Evolutionary conservation across 2,113 vertebrate genomes (phyloP).

Genomic region (Cinclus mexicanus): DNA sequence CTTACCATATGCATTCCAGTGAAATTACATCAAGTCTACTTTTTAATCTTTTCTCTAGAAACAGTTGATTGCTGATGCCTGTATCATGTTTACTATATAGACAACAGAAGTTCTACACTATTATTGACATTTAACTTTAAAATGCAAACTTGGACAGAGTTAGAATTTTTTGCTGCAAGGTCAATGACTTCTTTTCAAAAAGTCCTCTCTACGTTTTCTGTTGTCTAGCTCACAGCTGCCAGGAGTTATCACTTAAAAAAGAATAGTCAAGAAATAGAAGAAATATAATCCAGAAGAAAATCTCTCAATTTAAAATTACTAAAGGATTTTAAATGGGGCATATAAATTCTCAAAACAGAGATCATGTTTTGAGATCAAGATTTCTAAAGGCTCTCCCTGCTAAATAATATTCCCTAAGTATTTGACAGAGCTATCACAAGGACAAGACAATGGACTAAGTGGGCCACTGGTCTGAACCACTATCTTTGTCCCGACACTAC

Average conservation of each 20-base stretch:
- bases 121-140: neutral
- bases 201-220: neutral
- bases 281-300: neutral
- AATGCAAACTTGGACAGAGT: neutral
- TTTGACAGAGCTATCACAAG: neutral
- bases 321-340: neutral
- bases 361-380: neutral
- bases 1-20: neutral
- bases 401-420: neutral
- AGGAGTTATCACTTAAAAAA: neutral
- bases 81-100: neutral
- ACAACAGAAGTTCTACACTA: neutral
- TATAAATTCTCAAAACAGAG: neutral
- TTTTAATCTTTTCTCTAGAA: neutral
- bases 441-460: neutral
- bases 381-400: neutral
- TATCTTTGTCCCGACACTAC: neutral
- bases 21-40: neutral
- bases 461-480: neutral
- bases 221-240: neutral
- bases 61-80: neutral
- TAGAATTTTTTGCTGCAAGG: neutral
- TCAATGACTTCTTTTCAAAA: neutral
- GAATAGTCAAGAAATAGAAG: neutral
- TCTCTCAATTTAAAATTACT: neutral